phyloP scores from a whole-genome alignment of 2,888 invertebrate genomes.

The Phorcus lineatus region DNA sequence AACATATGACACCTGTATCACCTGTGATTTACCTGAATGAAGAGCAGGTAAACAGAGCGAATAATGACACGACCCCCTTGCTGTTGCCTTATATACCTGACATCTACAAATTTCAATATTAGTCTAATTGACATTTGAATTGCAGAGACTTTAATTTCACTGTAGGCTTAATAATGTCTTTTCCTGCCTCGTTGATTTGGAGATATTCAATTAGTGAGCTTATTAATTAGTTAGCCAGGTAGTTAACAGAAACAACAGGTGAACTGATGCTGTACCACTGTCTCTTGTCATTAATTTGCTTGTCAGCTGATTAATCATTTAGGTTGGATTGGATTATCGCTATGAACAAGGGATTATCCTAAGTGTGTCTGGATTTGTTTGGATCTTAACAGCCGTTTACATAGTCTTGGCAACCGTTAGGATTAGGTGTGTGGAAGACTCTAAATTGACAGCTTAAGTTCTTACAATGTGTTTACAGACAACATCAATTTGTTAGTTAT shows the following conservation, averaged over 20 bases:
- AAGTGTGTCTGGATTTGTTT: too few species aligned
- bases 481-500: not conserved
- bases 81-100: not conserved
- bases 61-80: not conserved
- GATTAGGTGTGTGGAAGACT: too few species aligned
- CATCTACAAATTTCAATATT: not conserved
- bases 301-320: too few species aligned
- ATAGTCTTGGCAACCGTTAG: too few species aligned
- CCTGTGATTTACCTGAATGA: not conserved
- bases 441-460: too few species aligned
- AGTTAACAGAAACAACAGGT: not conserved
- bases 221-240: not conserved
- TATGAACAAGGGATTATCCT: too few species aligned
- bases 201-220: not conserved
- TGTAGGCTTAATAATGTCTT: not conserved
- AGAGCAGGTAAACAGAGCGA: not conserved
- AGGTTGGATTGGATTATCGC: too few species aligned
- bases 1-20: not conserved
- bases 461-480: not conserved
- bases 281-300: too few species aligned
- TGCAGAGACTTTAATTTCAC: not conserved
- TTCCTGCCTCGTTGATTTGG: not conserved
- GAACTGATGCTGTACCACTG: not conserved
- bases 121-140: not conserved
- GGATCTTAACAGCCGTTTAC: too few species aligned